Base-by-base conservation (phyloP, 2,113 vertebrate species). In the Bos indicus region DNA sequence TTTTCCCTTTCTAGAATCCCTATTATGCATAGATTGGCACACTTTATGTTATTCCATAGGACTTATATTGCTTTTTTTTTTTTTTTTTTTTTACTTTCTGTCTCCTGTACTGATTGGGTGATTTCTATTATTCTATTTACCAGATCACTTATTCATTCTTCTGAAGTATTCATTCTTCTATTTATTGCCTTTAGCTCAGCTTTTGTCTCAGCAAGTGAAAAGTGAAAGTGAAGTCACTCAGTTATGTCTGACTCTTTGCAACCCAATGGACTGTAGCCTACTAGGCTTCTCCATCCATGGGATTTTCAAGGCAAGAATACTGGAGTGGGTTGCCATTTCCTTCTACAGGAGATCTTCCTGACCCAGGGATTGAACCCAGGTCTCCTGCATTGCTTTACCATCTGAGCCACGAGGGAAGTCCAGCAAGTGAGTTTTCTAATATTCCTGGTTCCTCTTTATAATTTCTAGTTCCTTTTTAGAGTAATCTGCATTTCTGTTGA, bases 241-340 rank as follows among this genome's bases (percentile, higher is more conserved):
- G n/a, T 74, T 0, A 0, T 71, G 19, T 71, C 19, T 71, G 67
- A 71, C n/a, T 71, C 19, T 71, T 71, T 71, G n/a, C 19, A 23
- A 23, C 67, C n/a, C 19, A 19, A 40, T 23, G n/a, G 67, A 71
- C n/a, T 40, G 19, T 71, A 23, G 19, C n/a, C 67, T 40, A 74
- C 36, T n/a, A 74, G 36, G 19, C n/a, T 74, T 40, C n/a, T 74
- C n/a, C 0, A 0, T 40, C 67, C 67, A 40, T 74, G n/a, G 67
- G 19, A 23, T 74, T 74, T 74, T 74, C 67, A 40, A 40, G 19
- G n/a, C n/a, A 74, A 67, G 33, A 67, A n/a, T 19, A n/a, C 64
- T 74, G 21, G 67, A 74, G n/a, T 40, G n/a, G 10, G 67, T 13
- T 74, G 10, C n/a, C n/a, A 74, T 74, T 40, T 74, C 67, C 67